phyloP scores from a whole-genome alignment of 2,113 vertebrate species.

The Potamarius usumacintae region DNA sequence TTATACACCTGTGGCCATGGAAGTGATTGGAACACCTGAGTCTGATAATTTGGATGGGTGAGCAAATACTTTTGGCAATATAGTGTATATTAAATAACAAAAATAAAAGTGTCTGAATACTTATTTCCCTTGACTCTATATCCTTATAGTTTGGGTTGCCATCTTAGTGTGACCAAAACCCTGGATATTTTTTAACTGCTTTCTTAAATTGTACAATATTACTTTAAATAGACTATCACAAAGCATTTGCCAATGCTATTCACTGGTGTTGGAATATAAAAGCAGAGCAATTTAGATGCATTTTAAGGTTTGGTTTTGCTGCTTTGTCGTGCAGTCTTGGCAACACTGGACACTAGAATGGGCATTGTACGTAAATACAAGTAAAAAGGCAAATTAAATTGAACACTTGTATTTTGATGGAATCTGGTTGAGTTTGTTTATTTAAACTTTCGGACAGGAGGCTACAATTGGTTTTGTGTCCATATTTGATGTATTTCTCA shows the following conservation, averaged over 20 bases:
- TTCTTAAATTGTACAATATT: background rate
- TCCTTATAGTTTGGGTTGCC: background rate
- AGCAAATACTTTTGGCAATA: no score
- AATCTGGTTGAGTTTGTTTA: background rate
- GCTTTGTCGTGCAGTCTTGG: no score
- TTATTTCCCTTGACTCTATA: background rate
- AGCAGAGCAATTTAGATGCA: background rate
- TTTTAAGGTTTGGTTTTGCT: background rate
- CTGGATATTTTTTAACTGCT: background rate
- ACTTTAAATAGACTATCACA: background rate
- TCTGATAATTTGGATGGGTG: no score
- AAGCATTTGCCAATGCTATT: background rate
- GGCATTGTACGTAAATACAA: background rate
- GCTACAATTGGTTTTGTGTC: background rate
- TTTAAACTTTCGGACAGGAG: background rate
- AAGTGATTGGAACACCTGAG: no score
- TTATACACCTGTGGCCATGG: no score
- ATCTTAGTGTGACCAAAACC: background rate
- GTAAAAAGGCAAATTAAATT: background rate
- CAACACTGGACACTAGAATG: no score
- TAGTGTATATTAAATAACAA: no score
- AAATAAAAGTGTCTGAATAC: no score
- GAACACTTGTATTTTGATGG: background rate
- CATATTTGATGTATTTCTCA: background rate
- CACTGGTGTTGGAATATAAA: background rate